Evolutionary conservation across 2,113 vertebrate genomes (phyloP).

Genomic region (Phalacrocorax brasilianus): DNA sequence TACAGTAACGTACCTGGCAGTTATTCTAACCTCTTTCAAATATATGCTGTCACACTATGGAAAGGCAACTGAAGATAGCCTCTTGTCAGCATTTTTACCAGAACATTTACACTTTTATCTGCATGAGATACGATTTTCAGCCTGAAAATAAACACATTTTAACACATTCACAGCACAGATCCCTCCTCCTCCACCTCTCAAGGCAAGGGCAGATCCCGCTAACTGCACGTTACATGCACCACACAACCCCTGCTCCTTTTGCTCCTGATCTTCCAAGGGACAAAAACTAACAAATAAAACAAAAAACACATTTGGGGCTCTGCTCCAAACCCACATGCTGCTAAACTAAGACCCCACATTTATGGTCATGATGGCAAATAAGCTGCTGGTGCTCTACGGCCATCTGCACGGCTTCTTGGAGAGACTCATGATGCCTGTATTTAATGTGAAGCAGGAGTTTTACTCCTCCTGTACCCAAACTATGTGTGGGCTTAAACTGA

Average conservation of each 20-base stretch:
- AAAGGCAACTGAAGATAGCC: neutral
- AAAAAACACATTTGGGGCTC: neutral
- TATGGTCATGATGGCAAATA: neutral
- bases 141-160: slow-evolving; percentile 9
- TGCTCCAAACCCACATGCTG: neutral
- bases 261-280: neutral
- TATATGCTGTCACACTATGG: fast-evolving
- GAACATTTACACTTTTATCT: slow-evolving; percentile 7
- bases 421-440: neutral
- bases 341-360: neutral
- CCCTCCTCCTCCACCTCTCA: slow-evolving; percentile 3
- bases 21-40: neutral
- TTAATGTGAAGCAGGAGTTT: neutral
- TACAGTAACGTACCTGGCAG: neutral
- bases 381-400: neutral
- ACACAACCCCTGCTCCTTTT: neutral
- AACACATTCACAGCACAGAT: neutral
- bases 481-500: neutral
- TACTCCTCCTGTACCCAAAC: neutral
- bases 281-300: neutral
- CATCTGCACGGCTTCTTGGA: neutral
- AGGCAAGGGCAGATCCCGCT: neutral
- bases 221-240: neutral
- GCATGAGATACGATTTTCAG: slow-evolving; percentile 1
- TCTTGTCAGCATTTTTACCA: slow-evolving; percentile 27